Percentiles rank a stretch among this genome's conserved stretches.
Evolutionary conservation across 2,888 invertebrate genomes (phyloP).

Genomic region (Polietes domitor): DNA sequence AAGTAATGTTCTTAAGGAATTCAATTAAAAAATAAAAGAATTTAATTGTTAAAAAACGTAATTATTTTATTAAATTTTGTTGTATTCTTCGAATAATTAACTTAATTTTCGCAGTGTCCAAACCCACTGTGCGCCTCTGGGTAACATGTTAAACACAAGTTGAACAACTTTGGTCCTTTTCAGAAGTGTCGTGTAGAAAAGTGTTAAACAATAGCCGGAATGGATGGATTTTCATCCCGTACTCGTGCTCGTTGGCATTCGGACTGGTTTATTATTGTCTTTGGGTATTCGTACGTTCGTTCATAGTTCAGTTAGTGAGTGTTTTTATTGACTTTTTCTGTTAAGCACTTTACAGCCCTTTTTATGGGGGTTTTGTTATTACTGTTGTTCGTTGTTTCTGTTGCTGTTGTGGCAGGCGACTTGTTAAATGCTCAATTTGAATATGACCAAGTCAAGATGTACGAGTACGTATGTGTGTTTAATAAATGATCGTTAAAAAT

Average conservation of each 20-base stretch:
- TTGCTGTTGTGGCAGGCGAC: not conserved
- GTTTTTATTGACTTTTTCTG: constrained; percentile 8
- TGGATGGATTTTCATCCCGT: not conserved
- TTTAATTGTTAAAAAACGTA: too few species aligned
- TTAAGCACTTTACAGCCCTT: not conserved
- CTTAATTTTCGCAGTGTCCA: too few species aligned
- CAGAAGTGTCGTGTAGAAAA: not conserved
- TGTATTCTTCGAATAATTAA: too few species aligned
- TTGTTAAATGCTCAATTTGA: constrained; percentile 5
- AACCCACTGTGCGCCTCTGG: not conserved
- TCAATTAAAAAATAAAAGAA: too few species aligned
- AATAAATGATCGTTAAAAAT: not conserved
- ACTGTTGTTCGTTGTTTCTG: too few species aligned
- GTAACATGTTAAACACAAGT: not conserved
- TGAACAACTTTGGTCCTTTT: constrained; percentile 8
- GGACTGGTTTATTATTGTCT: constrained; percentile 2
- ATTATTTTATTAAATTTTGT: too few species aligned
- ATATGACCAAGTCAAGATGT: not conserved
- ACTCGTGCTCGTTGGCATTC: not conserved
- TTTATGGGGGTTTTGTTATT: constrained; percentile 2
- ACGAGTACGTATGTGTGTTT: not conserved
- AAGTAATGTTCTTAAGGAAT: too few species aligned
- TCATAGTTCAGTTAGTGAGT: constrained; percentile 11
- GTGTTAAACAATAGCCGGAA: not conserved
- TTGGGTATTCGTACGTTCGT: not conserved